Evolutionary conservation across 2,888 invertebrate genomes (phyloP), one percentile per base, ranked within the genome.

Genomic region (Heteropelma amictum): DNA sequence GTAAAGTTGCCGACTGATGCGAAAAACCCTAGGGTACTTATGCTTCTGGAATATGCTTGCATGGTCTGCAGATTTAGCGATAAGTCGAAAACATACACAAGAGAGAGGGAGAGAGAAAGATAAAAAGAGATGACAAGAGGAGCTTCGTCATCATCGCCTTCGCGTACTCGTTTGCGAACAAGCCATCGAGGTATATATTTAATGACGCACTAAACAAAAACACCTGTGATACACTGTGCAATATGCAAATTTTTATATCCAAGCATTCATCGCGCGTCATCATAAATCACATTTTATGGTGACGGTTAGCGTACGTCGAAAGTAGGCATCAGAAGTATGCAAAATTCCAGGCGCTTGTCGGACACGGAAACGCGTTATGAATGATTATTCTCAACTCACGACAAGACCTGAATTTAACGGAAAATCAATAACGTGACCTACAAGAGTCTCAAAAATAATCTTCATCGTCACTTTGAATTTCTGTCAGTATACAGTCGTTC

Each of bases 1-100:
- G 42, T 65, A 60, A 64, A 72, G 56, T 42, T 35, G 51, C 51
- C 58, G 12, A 53, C 64, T 53, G 72, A 72, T 45, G 64, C 35
- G 51, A 60, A 72, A 58, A 33, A 40, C 30, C 56, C 58, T 26
- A 72, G 64, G 42, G 64, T 47, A 26, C 38, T 38, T 19, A 42
- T 2, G 42, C 42, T 56, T 7, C 26, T 53, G 23, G 42, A 12
- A 30, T 38, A 54, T 38, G 60, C 61, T 61, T 30, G 67, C 72
- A 67, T 67, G 65, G 53, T 65, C 33, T 65, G 58, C 26, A 35
- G 40, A 42, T 58, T 45, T 30, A 40, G 56, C 51, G 51, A 60
- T 72, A 65, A 72, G 64, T 65, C 28, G 45, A 60, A 35, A 45
- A 51, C 42, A 23, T 10, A 17, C 12, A 56, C 14, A 38, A 33